A percentile compares a stretch with the other conserved stretches of the same genome.
phyloP scores from a whole-genome alignment of 2,797 vertebrate species.

The Girardinus metallicus region DNA sequence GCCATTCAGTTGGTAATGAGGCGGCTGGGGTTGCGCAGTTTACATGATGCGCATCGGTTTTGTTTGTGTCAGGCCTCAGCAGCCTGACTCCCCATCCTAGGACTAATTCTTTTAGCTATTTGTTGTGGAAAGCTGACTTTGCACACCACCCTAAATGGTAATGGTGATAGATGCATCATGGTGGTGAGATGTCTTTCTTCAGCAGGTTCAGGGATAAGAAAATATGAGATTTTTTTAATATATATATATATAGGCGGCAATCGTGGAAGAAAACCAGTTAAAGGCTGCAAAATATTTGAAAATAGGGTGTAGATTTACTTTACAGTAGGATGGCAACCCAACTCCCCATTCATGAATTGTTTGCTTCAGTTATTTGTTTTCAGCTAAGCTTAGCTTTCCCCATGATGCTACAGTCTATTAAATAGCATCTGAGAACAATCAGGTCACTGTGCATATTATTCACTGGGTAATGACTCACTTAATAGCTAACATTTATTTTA shows the following conservation, averaged over 20 bases:
- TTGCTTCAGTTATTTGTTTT: slow-evolving; percentile 9
- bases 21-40: slow-evolving; percentile 63
- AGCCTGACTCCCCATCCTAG: slow-evolving; percentile 39
- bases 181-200: neutral
- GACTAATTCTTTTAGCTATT: slow-evolving; percentile 60
- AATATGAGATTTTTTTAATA: neutral
- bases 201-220: neutral
- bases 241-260: no score
- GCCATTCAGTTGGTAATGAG: slow-evolving; percentile 83
- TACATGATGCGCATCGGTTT: slow-evolving; percentile 55
- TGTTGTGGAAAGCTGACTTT: slow-evolving; percentile 7
- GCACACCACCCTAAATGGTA: neutral
- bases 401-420: slow-evolving; percentile 33
- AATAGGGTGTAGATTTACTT: neutral
- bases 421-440: slow-evolving; percentile 22
- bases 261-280: neutral
- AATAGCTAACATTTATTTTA: neutral
- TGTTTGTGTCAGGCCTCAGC: slow-evolving; percentile 57
- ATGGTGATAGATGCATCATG: neutral
- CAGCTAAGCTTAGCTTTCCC: slow-evolving; percentile 68
- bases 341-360: neutral
- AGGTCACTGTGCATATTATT: neutral
- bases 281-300: neutral
- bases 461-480: neutral
- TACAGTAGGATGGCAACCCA: neutral